phyloP scores from a whole-genome alignment of 2,797 vertebrate species.

The Syndactyla subalaris region DNA sequence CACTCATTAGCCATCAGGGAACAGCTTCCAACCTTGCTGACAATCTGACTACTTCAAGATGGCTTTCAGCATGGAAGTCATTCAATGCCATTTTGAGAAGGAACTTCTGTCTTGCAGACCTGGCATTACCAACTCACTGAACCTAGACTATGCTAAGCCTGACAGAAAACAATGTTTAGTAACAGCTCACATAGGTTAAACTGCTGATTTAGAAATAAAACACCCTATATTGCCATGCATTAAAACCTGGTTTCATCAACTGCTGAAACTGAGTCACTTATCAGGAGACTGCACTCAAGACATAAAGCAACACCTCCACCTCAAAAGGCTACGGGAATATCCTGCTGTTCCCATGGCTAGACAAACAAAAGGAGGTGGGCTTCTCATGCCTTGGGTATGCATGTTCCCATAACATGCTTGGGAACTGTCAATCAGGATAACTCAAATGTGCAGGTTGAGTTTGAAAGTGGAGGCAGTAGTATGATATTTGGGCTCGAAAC shows the following conservation, averaged over 20 bases:
- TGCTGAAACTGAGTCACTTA: background rate
- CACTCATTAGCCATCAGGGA: background rate
- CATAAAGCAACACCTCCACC: background rate
- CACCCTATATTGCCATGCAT: background rate
- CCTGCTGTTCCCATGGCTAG: background rate
- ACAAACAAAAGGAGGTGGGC: background rate
- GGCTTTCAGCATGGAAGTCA: background rate
- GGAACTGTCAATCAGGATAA: background rate
- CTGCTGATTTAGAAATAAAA: background rate
- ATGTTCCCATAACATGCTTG: background rate
- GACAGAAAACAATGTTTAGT: background rate
- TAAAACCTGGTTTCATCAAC: background rate
- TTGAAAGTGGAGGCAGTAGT: background rate
- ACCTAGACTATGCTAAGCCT: rapidly evolving
- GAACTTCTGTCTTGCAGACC: background rate
- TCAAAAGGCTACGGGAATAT: background rate
- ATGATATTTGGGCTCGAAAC: background rate
- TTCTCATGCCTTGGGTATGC: background rate
- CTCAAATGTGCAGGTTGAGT: background rate
- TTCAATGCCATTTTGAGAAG: background rate
- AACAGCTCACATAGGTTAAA: background rate
- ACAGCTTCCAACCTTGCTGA: background rate
- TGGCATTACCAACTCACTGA: background rate
- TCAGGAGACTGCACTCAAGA: background rate
- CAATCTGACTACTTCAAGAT: background rate